Evolutionary conservation across 2,797 vertebrate species (phyloP), one percentile per base, ranked within the genome.

Genomic region (Brotula barbata): DNA sequence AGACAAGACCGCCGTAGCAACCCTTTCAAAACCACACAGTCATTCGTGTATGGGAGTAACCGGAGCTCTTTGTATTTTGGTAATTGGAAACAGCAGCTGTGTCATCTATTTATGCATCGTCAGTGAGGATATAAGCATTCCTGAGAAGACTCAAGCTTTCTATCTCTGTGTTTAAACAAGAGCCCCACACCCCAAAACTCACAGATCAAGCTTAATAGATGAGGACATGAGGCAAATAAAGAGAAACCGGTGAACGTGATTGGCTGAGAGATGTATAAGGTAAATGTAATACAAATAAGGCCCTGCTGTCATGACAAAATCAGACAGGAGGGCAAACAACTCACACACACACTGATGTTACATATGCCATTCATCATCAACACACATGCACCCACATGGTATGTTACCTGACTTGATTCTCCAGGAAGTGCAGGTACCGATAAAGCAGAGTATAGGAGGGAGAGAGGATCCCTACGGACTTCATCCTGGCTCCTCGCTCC

Each of bases 371-470:
- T 3, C 37, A 39, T 28, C 4, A 28, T 28, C 25, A 28, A 22
- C 7, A 41, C 45, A 21, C 57, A 40, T 23, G 3, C 28, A 37
- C 41, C 39, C 20, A 21, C 12, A 22, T 42, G 33, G 44, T 1
- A 68, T 82, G 93, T 73, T 75, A 98, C 97, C 95, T 92, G 82
- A 99, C 97, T 91, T 99, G 97, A 81, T 98, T 99, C 91, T 99
- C 97, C 89, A 99, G 83, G 87, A 99, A 99, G 87, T 97, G 95
- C 97, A 99, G 98, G 88, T 99, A 97, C 54, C 96, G 93, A 72
- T 99, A 99, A 0, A 99, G 93, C 67, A 99, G 89, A 0, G 97
- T 99, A 81, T 99, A 99, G 47, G 96, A 99, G 0, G 96, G 96
- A 19, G 94, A 97, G 31, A 99, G 92, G 65, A 99, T 95, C 45